These are phyloP conservation scores for Pammene aurita DNA, from an alignment of 2,888 invertebrate genomes.

Conservation along the genomic window DNA sequence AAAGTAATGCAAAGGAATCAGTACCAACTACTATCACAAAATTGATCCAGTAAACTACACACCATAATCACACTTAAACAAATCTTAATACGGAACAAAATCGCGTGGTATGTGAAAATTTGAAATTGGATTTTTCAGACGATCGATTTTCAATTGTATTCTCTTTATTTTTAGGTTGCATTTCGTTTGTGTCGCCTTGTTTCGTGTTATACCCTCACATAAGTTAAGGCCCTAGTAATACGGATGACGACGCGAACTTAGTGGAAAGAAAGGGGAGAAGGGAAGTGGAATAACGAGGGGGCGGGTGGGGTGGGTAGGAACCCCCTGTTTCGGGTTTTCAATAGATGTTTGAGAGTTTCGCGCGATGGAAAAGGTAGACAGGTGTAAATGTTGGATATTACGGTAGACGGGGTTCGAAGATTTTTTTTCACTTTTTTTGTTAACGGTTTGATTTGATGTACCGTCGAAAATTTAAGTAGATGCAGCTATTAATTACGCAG, in stretches of 20 bases:
- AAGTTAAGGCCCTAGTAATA: constrained; percentile 82
- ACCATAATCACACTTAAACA: constrained; percentile 49
- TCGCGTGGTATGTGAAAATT: constrained; percentile 48
- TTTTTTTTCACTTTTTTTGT: constrained; percentile 22
- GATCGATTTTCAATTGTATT: constrained; percentile 48
- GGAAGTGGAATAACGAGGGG: constrained; percentile 74
- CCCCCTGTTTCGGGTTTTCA: constrained; percentile 82
- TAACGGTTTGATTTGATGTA: constrained; percentile 5
- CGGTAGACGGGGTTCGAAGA: constrained; percentile 29
- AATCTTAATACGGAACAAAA: constrained; percentile 50
- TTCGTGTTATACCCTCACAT: constrained; percentile 67
- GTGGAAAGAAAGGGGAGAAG: constrained; percentile 81
- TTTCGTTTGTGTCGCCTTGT: constrained; percentile 46
- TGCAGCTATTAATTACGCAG: background rate
- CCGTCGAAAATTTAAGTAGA: background rate
- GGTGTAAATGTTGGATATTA: constrained; percentile 57
- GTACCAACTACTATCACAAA: constrained; percentile 80
- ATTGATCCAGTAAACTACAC: constrained; percentile 69
- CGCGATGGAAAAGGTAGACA: constrained; percentile 74
- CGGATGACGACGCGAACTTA: constrained; percentile 82
- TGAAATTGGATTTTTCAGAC: constrained; percentile 69
- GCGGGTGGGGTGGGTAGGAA: constrained; percentile 55
- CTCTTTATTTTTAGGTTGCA: constrained; percentile 21
- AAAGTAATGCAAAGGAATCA: constrained; percentile 83
- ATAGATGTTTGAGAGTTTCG: constrained; percentile 79